Conservation (phyloP, 2,797 vertebrate genomes). For the Pseudomugil tenellus region DNA sequence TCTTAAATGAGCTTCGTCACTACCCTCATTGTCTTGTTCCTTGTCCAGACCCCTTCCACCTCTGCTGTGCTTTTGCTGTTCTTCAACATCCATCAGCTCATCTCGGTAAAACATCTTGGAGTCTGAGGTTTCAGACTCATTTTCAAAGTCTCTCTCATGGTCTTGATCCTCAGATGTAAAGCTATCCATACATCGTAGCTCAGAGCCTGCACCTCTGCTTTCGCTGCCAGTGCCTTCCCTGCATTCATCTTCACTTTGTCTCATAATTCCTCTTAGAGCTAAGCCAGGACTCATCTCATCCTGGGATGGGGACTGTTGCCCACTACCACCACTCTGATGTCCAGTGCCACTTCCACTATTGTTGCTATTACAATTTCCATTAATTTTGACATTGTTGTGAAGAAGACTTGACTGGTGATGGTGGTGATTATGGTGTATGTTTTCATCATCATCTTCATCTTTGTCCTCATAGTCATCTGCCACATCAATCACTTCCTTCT, state of each 20-base stretch:
- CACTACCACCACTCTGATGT: conserved; percentile 81
- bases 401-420: conserved; percentile 78
- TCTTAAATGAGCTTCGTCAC: conserved; percentile 85
- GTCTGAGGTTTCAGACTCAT: conserved; percentile 96
- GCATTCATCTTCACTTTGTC: conserved; percentile 89
- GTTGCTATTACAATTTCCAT: conserved; percentile 83
- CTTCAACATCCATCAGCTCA: conserved; percentile 92
- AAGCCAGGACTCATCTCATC: conserved; percentile 95
- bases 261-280: conserved; percentile 91
- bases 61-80: conserved; percentile 74
- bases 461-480: conserved; percentile 96
- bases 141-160: conserved; percentile 97
- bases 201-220: conserved; percentile 82
- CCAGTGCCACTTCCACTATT: conserved; percentile 75
- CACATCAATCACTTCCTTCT: conserved; percentile 98
- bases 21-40: conserved; percentile 72
- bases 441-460: conserved; percentile 90
- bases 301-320: conserved; percentile 93
- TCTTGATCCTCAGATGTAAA: conserved; percentile 99
- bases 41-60: conserved; percentile 68
- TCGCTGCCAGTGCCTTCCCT: conserved; percentile 83
- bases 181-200: conserved; percentile 93
- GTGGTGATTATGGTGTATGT: conserved; percentile 77
- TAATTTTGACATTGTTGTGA: conserved; percentile 82
- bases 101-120: conserved; percentile 91